Conservation (phyloP, 2,888 invertebrate species). For the Drosophila koepferae region DNA sequence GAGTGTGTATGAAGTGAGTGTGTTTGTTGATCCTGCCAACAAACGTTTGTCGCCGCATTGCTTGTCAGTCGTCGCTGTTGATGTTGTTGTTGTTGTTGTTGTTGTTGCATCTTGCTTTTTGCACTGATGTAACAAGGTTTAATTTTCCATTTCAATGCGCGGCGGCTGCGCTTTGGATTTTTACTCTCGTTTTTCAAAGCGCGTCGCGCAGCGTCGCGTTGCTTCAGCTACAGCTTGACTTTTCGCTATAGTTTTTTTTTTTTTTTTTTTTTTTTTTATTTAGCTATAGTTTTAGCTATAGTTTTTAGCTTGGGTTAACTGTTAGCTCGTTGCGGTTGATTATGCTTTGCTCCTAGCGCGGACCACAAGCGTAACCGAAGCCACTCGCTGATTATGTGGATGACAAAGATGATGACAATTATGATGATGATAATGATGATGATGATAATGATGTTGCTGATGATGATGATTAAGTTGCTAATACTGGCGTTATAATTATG, state of each 20-base stretch:
- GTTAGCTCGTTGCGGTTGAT: slow-evolving; percentile 78
- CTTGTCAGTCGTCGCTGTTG: slow-evolving; percentile 54
- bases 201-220: slow-evolving; percentile 50
- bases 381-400: slow-evolving; percentile 56
- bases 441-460: slow-evolving; percentile 29
- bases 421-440: slow-evolving; percentile 31
- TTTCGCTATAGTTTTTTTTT: slow-evolving; percentile 26
- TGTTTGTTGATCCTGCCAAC: slow-evolving; percentile 63
- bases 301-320: slow-evolving; percentile 35
- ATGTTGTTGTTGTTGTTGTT: slow-evolving; percentile 46
- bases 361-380: slow-evolving; percentile 68
- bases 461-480: slow-evolving; percentile 2
- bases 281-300: slow-evolving; percentile 37
- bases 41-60: slow-evolving; percentile 61
- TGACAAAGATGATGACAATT: slow-evolving; percentile 44
- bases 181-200: slow-evolving; percentile 81
- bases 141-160: slow-evolving; percentile 84
- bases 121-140: slow-evolving; percentile 84
- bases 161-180: slow-evolving; percentile 76
- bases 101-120: slow-evolving; percentile 56
- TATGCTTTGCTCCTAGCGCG: slow-evolving; percentile 66
- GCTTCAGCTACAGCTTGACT: slow-evolving; percentile 29
- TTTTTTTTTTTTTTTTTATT: slow-evolving; percentile 11
- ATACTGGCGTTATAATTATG: slow-evolving; percentile 67
- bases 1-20: slow-evolving; percentile 1